Percentiles rank a stretch among this genome's conserved stretches.
phyloP scores from a whole-genome alignment of 2,797 vertebrate species.

The Danio aesculapii region DNA sequence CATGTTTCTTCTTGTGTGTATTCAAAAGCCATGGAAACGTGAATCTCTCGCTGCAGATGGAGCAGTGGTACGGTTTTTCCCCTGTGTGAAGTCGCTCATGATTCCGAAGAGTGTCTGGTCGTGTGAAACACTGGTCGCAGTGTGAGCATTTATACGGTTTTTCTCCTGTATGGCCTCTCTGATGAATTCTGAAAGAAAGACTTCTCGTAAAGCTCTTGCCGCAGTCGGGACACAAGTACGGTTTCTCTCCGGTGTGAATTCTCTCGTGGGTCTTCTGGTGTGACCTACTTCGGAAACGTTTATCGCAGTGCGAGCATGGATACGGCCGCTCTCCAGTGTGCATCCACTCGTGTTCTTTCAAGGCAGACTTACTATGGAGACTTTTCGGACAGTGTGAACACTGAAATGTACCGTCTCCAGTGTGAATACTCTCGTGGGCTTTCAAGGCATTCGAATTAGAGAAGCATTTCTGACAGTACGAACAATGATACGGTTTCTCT shows the following conservation, averaged over 20 bases:
- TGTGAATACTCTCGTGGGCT: background rate
- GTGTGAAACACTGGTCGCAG: slow-evolving; percentile 36
- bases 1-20: background rate
- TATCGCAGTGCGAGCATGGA: no score
- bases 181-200: slow-evolving; percentile 28
- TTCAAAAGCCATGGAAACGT: background rate
- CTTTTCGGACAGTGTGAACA: slow-evolving; percentile 49
- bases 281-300: no score
- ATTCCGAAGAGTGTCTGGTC: background rate
- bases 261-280: background rate
- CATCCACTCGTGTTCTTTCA: slow-evolving; percentile 23
- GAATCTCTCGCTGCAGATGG: background rate
- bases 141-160: slow-evolving; percentile 31
- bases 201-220: slow-evolving; percentile 44
- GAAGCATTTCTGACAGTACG: slow-evolving; percentile 39
- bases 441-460: background rate
- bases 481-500: slow-evolving; percentile 17
- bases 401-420: slow-evolving; percentile 11
- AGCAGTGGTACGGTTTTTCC: background rate
- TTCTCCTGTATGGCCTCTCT: slow-evolving; percentile 33
- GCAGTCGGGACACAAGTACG: slow-evolving; percentile 45
- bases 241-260: slow-evolving; percentile 50
- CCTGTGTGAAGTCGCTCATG: slow-evolving; percentile 41
- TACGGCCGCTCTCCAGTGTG: no score
- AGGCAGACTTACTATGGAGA: slow-evolving; percentile 27